These are phyloP conservation scores for Drosophila kepulauana DNA, from an alignment of 1,140 invertebrate genomes.

Conservation along the genomic window DNA sequence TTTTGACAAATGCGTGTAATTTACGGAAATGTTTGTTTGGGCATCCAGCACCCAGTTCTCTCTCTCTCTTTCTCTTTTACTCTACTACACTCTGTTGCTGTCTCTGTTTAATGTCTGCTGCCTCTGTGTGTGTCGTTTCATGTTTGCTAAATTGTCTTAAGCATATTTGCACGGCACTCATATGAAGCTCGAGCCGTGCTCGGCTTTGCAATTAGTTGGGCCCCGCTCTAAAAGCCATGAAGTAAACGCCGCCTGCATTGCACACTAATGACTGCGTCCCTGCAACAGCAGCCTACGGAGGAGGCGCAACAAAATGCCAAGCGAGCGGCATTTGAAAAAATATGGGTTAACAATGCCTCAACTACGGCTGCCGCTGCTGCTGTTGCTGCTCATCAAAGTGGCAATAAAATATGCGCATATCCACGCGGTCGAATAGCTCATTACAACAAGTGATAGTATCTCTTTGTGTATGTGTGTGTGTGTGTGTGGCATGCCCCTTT, in stretches of 20 bases:
- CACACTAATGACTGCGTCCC: slow-evolving; percentile 44
- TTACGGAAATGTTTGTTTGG: slow-evolving; percentile 82
- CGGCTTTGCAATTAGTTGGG: slow-evolving; percentile 67
- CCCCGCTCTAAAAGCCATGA: slow-evolving; percentile 63
- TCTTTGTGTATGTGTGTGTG: background rate
- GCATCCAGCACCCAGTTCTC: background rate
- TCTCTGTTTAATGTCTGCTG: background rate
- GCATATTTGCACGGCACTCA: slow-evolving; percentile 74
- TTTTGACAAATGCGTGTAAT: slow-evolving; percentile 83
- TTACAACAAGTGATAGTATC: slow-evolving; percentile 7
- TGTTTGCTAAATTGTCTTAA: slow-evolving; percentile 71
- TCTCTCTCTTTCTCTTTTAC: background rate
- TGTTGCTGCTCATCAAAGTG: slow-evolving; percentile 67
- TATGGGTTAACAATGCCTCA: slow-evolving; percentile 62
- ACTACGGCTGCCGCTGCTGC: background rate
- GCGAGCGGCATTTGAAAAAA: slow-evolving; percentile 54
- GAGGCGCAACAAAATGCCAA: slow-evolving; percentile 24
- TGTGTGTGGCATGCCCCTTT: slow-evolving; percentile 12
- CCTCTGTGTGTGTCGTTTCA: slow-evolving; percentile 39
- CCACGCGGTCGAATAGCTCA: slow-evolving; percentile 46
- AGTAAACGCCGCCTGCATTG: slow-evolving; percentile 40
- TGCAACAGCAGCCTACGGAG: slow-evolving; percentile 9
- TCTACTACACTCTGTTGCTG: background rate
- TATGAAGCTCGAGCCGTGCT: slow-evolving; percentile 32
- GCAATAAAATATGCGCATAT: slow-evolving; percentile 78